Evolutionary conservation across 2,797 vertebrate species (phyloP).

Genomic region (Melanogrammus aeglefinus): DNA sequence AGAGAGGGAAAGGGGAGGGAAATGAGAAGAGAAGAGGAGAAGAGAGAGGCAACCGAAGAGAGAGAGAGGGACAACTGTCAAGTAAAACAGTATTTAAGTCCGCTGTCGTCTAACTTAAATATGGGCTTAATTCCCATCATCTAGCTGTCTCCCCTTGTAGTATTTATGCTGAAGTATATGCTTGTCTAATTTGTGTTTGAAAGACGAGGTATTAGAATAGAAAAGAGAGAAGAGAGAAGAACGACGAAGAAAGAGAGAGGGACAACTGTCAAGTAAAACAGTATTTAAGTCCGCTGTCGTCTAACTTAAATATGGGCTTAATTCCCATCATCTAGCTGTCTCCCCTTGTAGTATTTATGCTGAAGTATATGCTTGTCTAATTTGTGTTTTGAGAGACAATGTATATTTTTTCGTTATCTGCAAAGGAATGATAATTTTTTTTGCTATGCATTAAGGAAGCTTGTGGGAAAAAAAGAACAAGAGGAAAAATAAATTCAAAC

Average conservation of each 20-base stretch:
- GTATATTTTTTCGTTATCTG: background rate
- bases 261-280: background rate
- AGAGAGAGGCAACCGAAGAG: constrained; percentile 12
- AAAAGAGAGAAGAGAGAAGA: constrained; percentile 18
- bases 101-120: too few species aligned
- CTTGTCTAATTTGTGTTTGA: background rate
- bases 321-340: background rate
- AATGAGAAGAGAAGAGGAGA: constrained; percentile 7
- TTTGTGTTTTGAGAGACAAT: background rate
- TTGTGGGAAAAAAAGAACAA: background rate
- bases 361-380: background rate
- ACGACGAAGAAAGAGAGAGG: background rate
- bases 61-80: background rate
- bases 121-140: background rate
- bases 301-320: too few species aligned
- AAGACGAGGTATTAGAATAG: too few species aligned
- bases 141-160: background rate
- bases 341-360: background rate
- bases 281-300: too few species aligned
- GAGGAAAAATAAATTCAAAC: background rate
- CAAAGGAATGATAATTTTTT: background rate
- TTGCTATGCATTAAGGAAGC: background rate
- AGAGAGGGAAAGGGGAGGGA: background rate
- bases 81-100: background rate
- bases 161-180: background rate